Conservation (phyloP, 2,113 vertebrate genomes). For the Brienomyrus brachyistius region DNA sequence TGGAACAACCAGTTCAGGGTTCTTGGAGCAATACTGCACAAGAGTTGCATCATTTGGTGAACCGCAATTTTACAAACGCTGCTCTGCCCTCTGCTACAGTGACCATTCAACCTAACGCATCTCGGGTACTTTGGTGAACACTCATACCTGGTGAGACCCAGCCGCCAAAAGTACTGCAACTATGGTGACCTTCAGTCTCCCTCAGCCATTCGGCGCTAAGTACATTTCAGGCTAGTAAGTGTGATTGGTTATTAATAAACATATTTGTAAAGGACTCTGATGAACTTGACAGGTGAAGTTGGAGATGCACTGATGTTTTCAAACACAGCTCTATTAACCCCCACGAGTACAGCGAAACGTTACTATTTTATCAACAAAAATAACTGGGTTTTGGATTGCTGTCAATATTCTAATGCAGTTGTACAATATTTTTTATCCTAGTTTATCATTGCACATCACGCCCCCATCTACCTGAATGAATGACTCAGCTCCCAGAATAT, state of each 20-base stretch:
- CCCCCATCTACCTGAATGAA: background rate
- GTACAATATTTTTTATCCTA: background rate
- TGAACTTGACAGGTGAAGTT: background rate
- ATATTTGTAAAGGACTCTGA: background rate
- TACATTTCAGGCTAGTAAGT: background rate
- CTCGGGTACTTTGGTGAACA: background rate
- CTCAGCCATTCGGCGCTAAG: background rate
- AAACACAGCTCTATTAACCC: background rate
- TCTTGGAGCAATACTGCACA: background rate
- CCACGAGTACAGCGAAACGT: background rate
- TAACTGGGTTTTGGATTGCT: background rate
- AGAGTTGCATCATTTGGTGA: background rate
- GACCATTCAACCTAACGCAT: background rate
- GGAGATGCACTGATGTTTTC: background rate
- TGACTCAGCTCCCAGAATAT: background rate
- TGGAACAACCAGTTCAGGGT: background rate
- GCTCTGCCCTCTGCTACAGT: background rate
- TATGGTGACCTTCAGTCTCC: background rate
- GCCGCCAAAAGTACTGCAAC: background rate
- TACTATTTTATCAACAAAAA: background rate
- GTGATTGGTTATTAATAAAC: background rate
- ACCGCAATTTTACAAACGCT: background rate
- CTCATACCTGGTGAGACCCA: background rate
- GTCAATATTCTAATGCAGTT: background rate
- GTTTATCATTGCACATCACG: background rate